phyloP scores from a whole-genome alignment of 1,140 invertebrate genomes.

The Mizuhopecten yessoensis region DNA sequence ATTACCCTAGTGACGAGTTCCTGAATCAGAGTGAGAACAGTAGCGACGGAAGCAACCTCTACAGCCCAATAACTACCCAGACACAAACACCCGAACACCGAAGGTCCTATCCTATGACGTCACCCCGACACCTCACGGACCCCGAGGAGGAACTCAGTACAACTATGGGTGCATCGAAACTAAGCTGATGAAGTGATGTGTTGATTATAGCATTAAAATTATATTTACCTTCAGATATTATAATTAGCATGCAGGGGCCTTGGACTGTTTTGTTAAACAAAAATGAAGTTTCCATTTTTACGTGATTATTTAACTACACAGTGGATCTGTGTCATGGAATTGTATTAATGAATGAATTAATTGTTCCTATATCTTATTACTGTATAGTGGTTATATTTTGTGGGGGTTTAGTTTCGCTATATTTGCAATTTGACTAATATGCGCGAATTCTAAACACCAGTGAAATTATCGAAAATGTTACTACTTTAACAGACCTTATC shows the following conservation, averaged over 20 bases:
- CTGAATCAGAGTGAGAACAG: neutral
- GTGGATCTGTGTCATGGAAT: neutral
- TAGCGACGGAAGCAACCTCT: neutral
- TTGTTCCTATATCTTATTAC: too few relatives aligned
- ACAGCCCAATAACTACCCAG: neutral
- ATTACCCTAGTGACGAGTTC: conserved; percentile 23
- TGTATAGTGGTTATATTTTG: too few relatives aligned
- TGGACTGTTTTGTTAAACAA: neutral
- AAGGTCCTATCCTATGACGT: neutral
- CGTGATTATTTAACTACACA: too few relatives aligned
- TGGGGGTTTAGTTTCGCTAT: too few relatives aligned
- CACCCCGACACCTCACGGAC: neutral
- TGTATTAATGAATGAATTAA: too few relatives aligned
- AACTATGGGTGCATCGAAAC: neutral
- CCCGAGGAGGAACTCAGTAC: neutral
- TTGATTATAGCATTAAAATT: neutral
- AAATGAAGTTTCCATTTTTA: neutral
- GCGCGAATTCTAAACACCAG: too few relatives aligned
- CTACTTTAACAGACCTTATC: too few relatives aligned
- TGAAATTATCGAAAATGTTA: too few relatives aligned
- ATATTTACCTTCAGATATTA: neutral
- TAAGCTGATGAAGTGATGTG: neutral
- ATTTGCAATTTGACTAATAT: too few relatives aligned
- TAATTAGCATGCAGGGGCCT: neutral
- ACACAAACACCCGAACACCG: neutral